Evolutionary conservation across 2,797 vertebrate genomes (phyloP), one percentile per base, ranked within the genome.

Genomic region (Ceryle rudis): DNA sequence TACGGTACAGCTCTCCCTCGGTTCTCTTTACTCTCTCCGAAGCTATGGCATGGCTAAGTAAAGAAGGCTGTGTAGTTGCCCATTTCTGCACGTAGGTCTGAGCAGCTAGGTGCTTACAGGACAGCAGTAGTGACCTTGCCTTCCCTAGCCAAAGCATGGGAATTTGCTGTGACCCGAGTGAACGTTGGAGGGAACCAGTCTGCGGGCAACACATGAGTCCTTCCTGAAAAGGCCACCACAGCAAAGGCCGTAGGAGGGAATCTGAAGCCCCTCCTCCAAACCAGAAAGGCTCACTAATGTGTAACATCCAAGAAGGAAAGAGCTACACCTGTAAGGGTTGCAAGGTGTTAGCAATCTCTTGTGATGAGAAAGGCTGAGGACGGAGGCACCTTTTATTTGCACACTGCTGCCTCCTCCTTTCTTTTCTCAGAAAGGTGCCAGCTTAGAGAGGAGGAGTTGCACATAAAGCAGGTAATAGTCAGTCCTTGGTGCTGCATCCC

Each of bases 331-430:
- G 16, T 61, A 15, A 42, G 11, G 2, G 15, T 4, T 7, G 23
- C 39, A 39, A 73, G 79, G 29, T 81, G 46, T n/a, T 29, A 19
- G 19, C 23, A 47, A 1, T 58, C 42, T 22, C 29, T 55, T n/a
- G 17, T 31, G 29, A n/a, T 51, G 42, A 55, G 64, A 6, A 3
- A 55, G 51, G 33, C 3, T 39, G 14, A 46, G 42, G 16, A 7
- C 44, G 29, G 5, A 15, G 7, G 1, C 1, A 18, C 10, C 2
- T 26, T n/a, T 65, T 31, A 3, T 41, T 14, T 64, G 10, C 22
- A 42, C 8, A 1, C 6, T 28, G 29, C 16, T 46, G 1, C 0
- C 1, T 3, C 0, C 0, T 1, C 1, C 1, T 54, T 1, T 1
- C 0, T 37, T 21, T 21, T 2, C 3, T 84, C 19, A 21, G 65